Evolutionary conservation across 2,888 invertebrate species (phyloP).

Genomic region (Spialia ferax): DNA sequence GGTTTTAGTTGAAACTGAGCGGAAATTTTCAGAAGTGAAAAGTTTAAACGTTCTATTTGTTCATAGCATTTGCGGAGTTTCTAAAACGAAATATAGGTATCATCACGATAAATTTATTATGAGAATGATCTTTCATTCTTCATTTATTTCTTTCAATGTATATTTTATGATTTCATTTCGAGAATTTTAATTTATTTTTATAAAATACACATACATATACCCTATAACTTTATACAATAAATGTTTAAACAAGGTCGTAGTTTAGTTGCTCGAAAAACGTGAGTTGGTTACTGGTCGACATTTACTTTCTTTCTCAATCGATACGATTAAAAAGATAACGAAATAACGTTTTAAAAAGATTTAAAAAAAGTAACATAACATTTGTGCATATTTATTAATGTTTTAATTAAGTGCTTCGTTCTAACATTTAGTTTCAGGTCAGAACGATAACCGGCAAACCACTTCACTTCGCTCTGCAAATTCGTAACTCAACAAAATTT

Average conservation of each 20-base stretch:
- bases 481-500: slow-evolving; percentile 12
- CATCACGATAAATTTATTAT: neutral
- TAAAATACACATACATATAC: no score
- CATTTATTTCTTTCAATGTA: no score
- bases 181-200: neutral
- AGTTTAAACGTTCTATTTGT: neutral
- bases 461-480: slow-evolving; percentile 9
- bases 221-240: neutral
- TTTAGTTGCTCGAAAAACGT: no score
- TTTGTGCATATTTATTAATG: neutral
- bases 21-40: slow-evolving; percentile 7
- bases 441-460: slow-evolving; percentile 10
- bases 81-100: slow-evolving; percentile 5
- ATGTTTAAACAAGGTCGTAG: no score
- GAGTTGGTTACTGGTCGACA: no score
- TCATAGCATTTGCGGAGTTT: neutral
- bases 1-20: slow-evolving; percentile 8
- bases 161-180: neutral
- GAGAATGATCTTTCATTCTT: no score
- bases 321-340: no score
- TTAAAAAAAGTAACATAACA: neutral
- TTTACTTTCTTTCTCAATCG: no score
- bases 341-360: no score
- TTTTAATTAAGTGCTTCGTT: slow-evolving; percentile 1
- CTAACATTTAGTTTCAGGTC: slow-evolving; percentile 8